Base-by-base conservation (phyloP, 2,888 invertebrate species). In the Orthosia incerta region DNA sequence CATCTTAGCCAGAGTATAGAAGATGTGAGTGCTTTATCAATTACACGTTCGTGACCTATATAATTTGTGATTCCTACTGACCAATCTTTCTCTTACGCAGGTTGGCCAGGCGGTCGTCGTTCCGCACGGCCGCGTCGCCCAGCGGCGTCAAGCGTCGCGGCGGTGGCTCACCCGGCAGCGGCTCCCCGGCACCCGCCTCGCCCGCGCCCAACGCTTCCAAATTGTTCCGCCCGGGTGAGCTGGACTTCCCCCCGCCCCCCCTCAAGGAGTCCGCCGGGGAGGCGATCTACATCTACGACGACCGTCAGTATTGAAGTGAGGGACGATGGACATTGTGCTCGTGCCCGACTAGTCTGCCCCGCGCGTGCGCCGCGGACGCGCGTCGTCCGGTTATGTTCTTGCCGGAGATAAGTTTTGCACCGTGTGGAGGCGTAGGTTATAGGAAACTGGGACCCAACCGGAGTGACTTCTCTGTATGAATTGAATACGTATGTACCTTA, bases 211-310 rank as follows among this genome's bases (percentile, higher is more conserved):
- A 94, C 92, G 96, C 96, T 72, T 95, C 95, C 89, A 96, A 96
- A 88, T 93, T 96, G 79, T 96, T 96, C 92, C 89, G 96, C 82
- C 94, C 95, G 3, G 95, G 94, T 23, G 95, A 94, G 64, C 93
- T 93, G 48, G 95, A 93, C 91, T 96, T 93, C 94, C 96, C 93
- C 75, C 95, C 93, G 87, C 94, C 90, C 73, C 96, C 97, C 72
- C 96, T 91, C 86, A 97, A 97, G 90, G 97, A 97, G 87, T 97
- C 97, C 78, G 97, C 97, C 56, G 97, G 97, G 11, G 97, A 97
- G 89, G 97, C 97, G 60, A 97, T 97, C 85, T 96, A 96, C 89
- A 96, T 96, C 45, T 96, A 96, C 92, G 95, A 96, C 87, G 95
- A 96, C 84, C 94, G 94, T 80, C 95, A 94, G 89, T 96, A 96